Evolutionary conservation across 2,113 vertebrate genomes (phyloP).

Genomic region (Lanius collurio): DNA sequence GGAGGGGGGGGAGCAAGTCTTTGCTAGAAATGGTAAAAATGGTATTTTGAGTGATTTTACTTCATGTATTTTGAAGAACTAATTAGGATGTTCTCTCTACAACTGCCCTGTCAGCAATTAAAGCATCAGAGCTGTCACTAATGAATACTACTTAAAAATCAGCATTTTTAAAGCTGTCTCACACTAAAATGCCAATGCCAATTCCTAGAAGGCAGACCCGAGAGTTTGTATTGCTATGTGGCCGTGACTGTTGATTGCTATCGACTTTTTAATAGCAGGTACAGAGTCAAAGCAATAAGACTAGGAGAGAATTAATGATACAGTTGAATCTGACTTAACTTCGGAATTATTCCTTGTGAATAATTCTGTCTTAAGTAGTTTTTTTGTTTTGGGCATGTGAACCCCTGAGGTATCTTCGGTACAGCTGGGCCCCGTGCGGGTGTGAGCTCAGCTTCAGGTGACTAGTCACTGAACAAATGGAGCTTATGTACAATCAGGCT

Average conservation of each 20-base stretch:
- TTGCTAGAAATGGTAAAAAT: slow-evolving; percentile 24
- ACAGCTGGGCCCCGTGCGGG: rapidly evolving
- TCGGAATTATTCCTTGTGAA: background rate
- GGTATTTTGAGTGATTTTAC: slow-evolving; percentile 27
- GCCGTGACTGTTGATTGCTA: background rate
- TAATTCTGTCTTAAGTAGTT: background rate
- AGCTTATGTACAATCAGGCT: background rate
- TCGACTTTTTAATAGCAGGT: background rate
- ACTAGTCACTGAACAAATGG: background rate
- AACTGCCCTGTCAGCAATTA: slow-evolving; percentile 48
- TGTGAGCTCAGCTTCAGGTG: background rate
- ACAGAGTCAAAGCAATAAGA: background rate
- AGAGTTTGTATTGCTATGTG: background rate
- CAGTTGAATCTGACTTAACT: background rate
- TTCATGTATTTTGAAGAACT: slow-evolving; percentile 40
- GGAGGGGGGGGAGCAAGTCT: background rate
- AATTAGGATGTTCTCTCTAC: slow-evolving; percentile 9
- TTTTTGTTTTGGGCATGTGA: background rate
- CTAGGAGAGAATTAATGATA: background rate
- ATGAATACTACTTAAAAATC: slow-evolving; percentile 33
- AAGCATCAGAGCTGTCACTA: slow-evolving; percentile 50
- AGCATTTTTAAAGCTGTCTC: slow-evolving; percentile 7
- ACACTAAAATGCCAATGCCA: background rate
- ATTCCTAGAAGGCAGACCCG: background rate
- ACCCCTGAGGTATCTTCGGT: background rate